Base-by-base conservation (phyloP, 2,888 invertebrate species). In the Eudemis profundana region DNA sequence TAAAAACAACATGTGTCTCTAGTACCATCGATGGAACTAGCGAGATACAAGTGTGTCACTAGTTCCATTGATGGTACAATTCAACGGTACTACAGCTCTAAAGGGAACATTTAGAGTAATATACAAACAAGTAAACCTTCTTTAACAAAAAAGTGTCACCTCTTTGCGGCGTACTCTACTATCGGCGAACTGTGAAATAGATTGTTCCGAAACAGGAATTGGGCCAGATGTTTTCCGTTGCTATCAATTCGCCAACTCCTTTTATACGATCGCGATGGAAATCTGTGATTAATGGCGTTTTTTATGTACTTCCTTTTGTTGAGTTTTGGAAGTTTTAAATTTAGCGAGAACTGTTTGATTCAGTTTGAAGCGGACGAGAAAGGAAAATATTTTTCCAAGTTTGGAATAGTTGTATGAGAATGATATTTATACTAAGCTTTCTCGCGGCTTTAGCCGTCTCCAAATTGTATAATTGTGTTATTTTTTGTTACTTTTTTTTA, bases 251-350 rank as follows among this genome's bases (percentile, higher is more conserved):
- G n/a, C n/a, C 38, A 40, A 49, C 38, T 46, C 44, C 12, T 46
- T 49, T 60, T 36, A 36, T 38, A 23, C 46, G 46, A 61, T 40
- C 38, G 54, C 38, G 62, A 62, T 54, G 38, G 46, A 62, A 54
- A 62, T 54, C 62, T 27, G 38, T 62, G 62, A 62, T 54, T 54
- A 54, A 62, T 54, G 54, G 50, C 12, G 5, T 19, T 23, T 23
- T 50, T 40, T 61, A 46, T 46, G 3, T 4, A 49, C 49, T 49
- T 27, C 29, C 19, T 46, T 33, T 51, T 51, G 19, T 50, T 3
- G 17, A 50, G 29, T 33, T 50, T 15, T 33, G 29, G 49, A 50
- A 50, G 49, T 50, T 50, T 50, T 29, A 17, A 29, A 33, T 29
- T 50, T 50, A 15, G 29, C 4, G 49, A 29, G 15, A 50, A 17